Evolutionary conservation across 2,888 invertebrate genomes (phyloP).

Genomic region (Leptinotarsa peninsularis): DNA sequence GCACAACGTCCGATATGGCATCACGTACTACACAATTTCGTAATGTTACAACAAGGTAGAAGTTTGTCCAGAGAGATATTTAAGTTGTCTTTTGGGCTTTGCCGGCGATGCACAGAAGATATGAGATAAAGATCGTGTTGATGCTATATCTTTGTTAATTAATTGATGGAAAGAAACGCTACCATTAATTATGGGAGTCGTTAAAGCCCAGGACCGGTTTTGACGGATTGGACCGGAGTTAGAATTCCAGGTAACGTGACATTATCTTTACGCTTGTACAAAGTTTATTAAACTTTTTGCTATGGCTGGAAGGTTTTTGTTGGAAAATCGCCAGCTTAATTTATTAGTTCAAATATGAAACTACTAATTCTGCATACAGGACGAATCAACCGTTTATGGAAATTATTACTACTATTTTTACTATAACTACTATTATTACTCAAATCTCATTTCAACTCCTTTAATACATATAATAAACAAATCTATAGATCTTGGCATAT

Average conservation of each 20-base stretch:
- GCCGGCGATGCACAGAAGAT: constrained; percentile 40
- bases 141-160: constrained; percentile 59
- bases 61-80: constrained; percentile 37
- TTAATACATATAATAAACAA: no score
- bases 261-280: no score
- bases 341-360: no score
- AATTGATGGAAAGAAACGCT: constrained; percentile 55
- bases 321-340: no score
- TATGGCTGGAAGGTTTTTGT: no score
- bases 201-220: not conserved
- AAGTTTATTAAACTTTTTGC: no score
- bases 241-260: not conserved
- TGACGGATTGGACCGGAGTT: not conserved
- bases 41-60: constrained; percentile 33
- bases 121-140: constrained; percentile 56
- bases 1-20: constrained; percentile 38
- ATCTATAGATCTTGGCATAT: no score
- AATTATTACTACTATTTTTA: no score
- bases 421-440: no score
- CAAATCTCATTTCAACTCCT: no score
- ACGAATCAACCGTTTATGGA: no score
- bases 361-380: no score
- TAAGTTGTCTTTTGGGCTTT: constrained; percentile 33
- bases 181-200: constrained; percentile 38
- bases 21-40: constrained; percentile 45